Conservation (phyloP, 2,113 vertebrate genomes). For the Scatophagus argus region DNA sequence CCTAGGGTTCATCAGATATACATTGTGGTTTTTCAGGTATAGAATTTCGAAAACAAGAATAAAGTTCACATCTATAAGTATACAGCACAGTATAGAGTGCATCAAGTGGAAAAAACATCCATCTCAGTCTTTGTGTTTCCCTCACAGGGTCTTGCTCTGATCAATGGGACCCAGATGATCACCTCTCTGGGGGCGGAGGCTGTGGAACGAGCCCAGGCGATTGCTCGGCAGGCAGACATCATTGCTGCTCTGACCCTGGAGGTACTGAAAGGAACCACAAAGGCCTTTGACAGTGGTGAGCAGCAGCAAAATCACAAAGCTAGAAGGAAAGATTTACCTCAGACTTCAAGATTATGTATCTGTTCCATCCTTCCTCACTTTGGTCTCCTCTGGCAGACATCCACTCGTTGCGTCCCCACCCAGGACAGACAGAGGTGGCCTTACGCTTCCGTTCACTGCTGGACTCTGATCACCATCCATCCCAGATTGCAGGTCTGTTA, state of each 20-base stretch:
- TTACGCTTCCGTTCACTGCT: slow-evolving; percentile 95
- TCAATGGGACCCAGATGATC: slow-evolving; percentile 99
- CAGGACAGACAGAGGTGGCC: slow-evolving; percentile 94
- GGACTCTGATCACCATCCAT: slow-evolving; percentile 97
- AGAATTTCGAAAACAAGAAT: not conserved
- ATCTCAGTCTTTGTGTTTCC: not conserved
- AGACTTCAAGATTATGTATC: not conserved
- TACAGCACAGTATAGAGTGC: not conserved
- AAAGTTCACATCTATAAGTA: not conserved
- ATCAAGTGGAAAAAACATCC: not conserved
- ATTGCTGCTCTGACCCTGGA: slow-evolving; percentile 96
- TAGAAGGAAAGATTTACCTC: not conserved
- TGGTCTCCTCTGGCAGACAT: slow-evolving; percentile 87
- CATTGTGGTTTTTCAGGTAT: not conserved
- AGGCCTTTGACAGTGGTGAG: slow-evolving; percentile 96
- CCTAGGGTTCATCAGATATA: slow-evolving; percentile 7
- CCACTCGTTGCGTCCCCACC: slow-evolving; percentile 92
- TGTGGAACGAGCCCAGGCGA: slow-evolving; percentile 91
- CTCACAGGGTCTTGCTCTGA: slow-evolving; percentile 93
- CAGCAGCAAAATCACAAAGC: slow-evolving; percentile 4
- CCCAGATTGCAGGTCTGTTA: slow-evolving; percentile 94
- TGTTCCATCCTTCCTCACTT: not conserved
- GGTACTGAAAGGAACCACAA: slow-evolving; percentile 97
- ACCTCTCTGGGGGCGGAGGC: slow-evolving; percentile 97
- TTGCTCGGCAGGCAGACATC: slow-evolving; percentile 95